phyloP scores from a whole-genome alignment of 2,797 vertebrate genomes.

The Myotis findleyi region DNA sequence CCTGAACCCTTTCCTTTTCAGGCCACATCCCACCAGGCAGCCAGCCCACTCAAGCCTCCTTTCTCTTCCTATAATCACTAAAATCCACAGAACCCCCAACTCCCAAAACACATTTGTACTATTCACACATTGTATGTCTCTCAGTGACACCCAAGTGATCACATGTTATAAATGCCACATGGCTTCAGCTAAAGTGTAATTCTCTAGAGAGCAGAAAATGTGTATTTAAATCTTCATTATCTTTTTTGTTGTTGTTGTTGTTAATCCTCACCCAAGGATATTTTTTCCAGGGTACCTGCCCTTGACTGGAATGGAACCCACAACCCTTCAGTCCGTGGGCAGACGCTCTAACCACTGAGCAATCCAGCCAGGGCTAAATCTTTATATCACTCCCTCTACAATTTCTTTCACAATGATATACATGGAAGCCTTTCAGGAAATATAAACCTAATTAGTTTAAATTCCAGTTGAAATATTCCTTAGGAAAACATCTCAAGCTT shows the following conservation, averaged over 20 bases:
- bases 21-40: neutral
- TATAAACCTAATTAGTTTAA: neutral
- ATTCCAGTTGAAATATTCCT: neutral
- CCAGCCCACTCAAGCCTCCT: neutral
- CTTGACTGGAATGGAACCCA: too few species aligned
- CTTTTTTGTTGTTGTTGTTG: too few species aligned
- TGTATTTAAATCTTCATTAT: neutral
- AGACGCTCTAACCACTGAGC: too few species aligned
- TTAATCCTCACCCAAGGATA: too few species aligned
- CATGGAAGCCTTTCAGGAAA: neutral
- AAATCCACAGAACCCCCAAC: neutral
- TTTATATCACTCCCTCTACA: neutral
- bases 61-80: neutral
- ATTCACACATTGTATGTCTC: neutral
- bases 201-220: neutral
- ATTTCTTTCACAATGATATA: neutral
- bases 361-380: too few species aligned
- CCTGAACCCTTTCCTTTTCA: neutral
- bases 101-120: neutral
- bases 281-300: too few species aligned
- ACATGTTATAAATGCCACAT: neutral
- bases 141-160: neutral
- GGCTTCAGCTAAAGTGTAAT: neutral
- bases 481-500: constrained; percentile 33
- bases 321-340: too few species aligned